Conservation (phyloP, 2,797 vertebrate genomes). For the Gambelia wislizenii region DNA sequence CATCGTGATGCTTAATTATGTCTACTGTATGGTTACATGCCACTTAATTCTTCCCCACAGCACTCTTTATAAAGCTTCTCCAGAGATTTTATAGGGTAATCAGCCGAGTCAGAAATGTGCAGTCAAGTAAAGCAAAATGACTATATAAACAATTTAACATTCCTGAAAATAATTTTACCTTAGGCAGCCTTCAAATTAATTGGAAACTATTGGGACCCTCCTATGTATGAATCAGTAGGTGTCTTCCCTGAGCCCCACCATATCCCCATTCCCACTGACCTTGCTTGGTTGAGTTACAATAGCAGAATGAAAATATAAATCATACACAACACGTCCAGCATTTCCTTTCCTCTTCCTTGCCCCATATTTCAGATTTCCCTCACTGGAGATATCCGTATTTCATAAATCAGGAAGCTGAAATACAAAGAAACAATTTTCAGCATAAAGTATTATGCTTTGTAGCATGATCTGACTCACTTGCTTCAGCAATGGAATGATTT, state of each 20-base stretch:
- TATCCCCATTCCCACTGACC: neutral
- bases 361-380: neutral
- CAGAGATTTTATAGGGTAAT: slow-evolving; percentile 48
- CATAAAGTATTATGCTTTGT: neutral
- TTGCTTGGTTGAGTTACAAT: slow-evolving; percentile 28
- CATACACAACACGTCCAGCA: neutral
- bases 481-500: neutral
- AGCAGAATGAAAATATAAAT: neutral
- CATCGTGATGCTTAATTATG: slow-evolving; percentile 42
- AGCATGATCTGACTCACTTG: neutral
- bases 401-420: neutral
- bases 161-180: neutral
- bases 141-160: neutral
- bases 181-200: slow-evolving; percentile 1
- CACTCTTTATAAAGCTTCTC: slow-evolving; percentile 42
- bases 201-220: neutral
- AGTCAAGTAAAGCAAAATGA: slow-evolving; percentile 30
- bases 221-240: neutral
- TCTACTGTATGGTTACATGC: slow-evolving; percentile 38
- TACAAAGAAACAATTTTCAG: neutral
- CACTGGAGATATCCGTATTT: neutral
- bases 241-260: neutral
- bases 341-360: neutral
- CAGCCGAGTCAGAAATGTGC: slow-evolving; percentile 35
- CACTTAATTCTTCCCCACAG: slow-evolving; percentile 37